Evolutionary conservation across 2,888 invertebrate genomes (phyloP).

Genomic region (Drosophila leonis): DNA sequence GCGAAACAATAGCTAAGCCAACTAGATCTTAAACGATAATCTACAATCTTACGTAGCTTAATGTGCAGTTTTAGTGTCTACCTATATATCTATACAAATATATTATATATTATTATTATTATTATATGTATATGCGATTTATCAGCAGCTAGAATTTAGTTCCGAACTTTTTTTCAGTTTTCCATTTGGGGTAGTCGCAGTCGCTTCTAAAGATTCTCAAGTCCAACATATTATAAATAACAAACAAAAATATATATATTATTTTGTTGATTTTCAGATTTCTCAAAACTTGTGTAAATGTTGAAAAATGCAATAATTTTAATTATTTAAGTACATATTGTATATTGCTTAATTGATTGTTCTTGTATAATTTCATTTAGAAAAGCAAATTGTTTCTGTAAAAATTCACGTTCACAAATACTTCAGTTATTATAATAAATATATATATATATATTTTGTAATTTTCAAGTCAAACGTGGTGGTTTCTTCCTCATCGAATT

Average conservation of each 20-base stretch:
- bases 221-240: constrained; percentile 11
- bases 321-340: constrained; percentile 25
- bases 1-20: constrained; percentile 83
- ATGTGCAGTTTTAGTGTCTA: constrained; percentile 76
- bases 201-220: constrained; percentile 16
- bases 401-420: constrained; percentile 42
- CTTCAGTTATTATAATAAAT: constrained; percentile 36
- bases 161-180: background rate
- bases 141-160: constrained; percentile 23
- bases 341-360: constrained; percentile 38
- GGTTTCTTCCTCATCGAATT: background rate
- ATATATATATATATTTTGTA: constrained; percentile 28
- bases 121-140: constrained; percentile 29
- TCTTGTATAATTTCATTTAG: constrained; percentile 30
- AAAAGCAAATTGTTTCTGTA: constrained; percentile 22
- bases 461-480: constrained; percentile 12
- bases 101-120: constrained; percentile 21
- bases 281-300: constrained; percentile 17
- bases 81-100: constrained; percentile 44
- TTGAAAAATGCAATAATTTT: constrained; percentile 31
- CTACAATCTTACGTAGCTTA: constrained; percentile 59
- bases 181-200: constrained; percentile 24
- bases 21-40: constrained; percentile 20
- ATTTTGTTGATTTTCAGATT: constrained; percentile 6
- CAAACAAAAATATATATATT: background rate